Base-by-base conservation (phyloP, 2,797 vertebrate species). In the Neosalanx taihuensis region DNA sequence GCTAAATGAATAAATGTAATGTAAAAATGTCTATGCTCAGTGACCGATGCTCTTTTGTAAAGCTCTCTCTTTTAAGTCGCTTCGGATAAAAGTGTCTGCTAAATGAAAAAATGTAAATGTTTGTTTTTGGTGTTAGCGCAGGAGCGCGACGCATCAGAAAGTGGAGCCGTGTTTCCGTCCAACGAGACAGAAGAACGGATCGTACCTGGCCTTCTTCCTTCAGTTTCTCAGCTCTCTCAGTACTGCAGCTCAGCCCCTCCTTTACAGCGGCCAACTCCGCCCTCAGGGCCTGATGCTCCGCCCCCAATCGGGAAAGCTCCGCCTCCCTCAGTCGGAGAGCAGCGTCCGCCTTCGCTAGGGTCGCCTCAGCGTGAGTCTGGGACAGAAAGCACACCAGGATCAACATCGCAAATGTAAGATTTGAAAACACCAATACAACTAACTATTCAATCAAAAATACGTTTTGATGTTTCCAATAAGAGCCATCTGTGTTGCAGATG, bases 321-420 rank as follows among this genome's bases (percentile, higher is more conserved):
- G 80, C 69, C 80, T 93, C 92, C 57, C 81, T 87, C 69, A 89
- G 84, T 75, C 85, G 88, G 70, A 93, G 80, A 56, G 89, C 90
- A 72, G 84, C 71, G 9, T 92, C 92, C 0, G 91, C 91, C 85
- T 93, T 92, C 49, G 90, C 91, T 77, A 93, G 82, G 5, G 91
- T 92, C 78, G 83, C 85, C 80, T 94, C 92, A n/a, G 92, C 90
- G 77, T 91, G 87, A 0, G 85, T 90, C 93, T 93, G 77, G 67
- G 10, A 72, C 26, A 74, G 56, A 79, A 2, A 65, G 0, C 31
- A 65, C 71, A 10, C 23, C 23, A 72, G 23, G n/a, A 33, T 5
- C 56, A 12, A n/a, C 51, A 60, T 62, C 60, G 31, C 13, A 18
- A 0, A 46, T 13, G 41, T 13, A 0, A 0, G 37, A 46, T 46